Evolutionary conservation across 1,140 invertebrate genomes (phyloP).

Genomic region (Trachymyrmex cornetzi): DNA sequence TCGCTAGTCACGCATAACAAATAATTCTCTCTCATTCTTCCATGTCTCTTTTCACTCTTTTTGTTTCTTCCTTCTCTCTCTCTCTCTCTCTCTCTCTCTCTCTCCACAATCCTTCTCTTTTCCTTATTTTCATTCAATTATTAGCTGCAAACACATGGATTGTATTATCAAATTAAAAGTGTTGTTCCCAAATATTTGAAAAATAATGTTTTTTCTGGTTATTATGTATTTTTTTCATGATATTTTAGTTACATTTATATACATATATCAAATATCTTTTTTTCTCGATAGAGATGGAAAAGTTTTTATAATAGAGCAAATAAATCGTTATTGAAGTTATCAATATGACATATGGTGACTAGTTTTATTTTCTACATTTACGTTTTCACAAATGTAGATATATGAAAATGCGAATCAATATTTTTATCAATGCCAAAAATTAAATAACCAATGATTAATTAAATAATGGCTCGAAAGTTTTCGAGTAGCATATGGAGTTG

Average conservation of each 20-base stretch:
- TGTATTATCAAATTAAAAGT: background rate
- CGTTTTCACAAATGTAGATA: background rate
- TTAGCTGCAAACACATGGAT: background rate
- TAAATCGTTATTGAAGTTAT: constrained; percentile 4
- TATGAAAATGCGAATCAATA: background rate
- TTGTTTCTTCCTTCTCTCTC: background rate
- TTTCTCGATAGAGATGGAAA: background rate
- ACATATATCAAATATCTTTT: constrained; percentile 23
- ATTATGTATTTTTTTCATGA: background rate
- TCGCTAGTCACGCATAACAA: constrained; percentile 76
- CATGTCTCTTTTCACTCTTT: background rate
- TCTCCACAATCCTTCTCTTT: constrained; percentile 42
- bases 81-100: background rate
- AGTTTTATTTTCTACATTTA: background rate
- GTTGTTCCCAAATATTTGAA: background rate
- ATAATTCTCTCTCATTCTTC: constrained; percentile 49
- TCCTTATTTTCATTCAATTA: constrained; percentile 23
- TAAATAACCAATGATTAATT: constrained; percentile 41
- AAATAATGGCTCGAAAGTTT: constrained; percentile 53
- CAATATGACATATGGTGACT: background rate
- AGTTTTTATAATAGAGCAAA: background rate
- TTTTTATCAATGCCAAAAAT: constrained; percentile 12
- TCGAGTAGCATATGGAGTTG: constrained; percentile 9
- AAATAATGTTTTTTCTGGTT: background rate
- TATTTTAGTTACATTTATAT: constrained; percentile 3